A percentile compares a stretch with the other conserved stretches of the same genome.
phyloP scores from a whole-genome alignment of 1,140 invertebrate species.

The Campodea augens region DNA sequence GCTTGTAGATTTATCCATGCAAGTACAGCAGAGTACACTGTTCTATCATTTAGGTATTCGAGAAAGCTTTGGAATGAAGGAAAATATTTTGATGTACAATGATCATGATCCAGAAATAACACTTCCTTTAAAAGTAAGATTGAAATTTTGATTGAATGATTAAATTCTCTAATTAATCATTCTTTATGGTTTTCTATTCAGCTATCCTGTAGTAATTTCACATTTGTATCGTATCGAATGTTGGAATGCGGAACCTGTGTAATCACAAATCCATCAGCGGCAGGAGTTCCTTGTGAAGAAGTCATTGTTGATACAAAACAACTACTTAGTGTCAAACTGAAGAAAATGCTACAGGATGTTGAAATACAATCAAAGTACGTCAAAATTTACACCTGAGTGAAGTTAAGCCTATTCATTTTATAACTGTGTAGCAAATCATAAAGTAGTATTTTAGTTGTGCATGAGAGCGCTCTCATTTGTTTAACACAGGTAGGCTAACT shows the following conservation, averaged over 20 bases:
- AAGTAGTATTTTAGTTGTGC: too few relatives aligned
- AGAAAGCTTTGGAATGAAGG: constrained; percentile 96
- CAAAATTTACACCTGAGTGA: neutral
- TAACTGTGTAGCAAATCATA: neutral
- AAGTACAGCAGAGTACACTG: constrained; percentile 71
- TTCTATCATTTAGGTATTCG: constrained; percentile 94
- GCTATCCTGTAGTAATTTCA: constrained; percentile 71
- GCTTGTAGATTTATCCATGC: constrained; percentile 81
- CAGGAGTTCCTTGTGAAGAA: constrained; percentile 37
- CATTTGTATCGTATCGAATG: constrained; percentile 71
- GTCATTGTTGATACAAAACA: constrained; percentile 37
- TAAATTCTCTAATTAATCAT: neutral
- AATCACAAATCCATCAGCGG: constrained; percentile 45
- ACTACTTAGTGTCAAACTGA: constrained; percentile 47
- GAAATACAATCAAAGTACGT: constrained; percentile 78
- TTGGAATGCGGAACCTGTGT: constrained; percentile 48
- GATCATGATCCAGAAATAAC: constrained; percentile 73
- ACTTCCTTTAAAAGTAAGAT: constrained; percentile 53
- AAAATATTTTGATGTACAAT: constrained; percentile 88
- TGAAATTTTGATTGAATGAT: neutral
- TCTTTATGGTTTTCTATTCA: constrained; percentile 28
- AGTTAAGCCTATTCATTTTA: neutral
- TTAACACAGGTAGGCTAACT: too few relatives aligned
- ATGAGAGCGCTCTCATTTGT: neutral
- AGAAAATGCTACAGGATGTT: constrained; percentile 74